phyloP scores from a whole-genome alignment of 2,888 invertebrate genomes.

The Zaprionus bogoriensis region DNA sequence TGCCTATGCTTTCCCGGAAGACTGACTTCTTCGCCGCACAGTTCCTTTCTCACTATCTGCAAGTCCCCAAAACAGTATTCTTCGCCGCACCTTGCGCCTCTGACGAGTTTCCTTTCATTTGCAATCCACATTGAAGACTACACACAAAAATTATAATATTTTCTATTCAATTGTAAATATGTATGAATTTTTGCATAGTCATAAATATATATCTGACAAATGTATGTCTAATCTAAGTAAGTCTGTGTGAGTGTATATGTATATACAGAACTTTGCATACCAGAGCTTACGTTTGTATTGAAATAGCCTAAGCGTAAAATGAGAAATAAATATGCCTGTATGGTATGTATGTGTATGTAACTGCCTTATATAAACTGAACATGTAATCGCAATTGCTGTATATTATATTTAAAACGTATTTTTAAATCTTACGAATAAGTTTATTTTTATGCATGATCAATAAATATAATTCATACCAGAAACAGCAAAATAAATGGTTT shows the following conservation, averaged over 20 bases:
- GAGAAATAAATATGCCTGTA: slow-evolving; percentile 24
- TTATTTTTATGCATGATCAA: slow-evolving; percentile 59
- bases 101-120: slow-evolving; percentile 6
- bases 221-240: slow-evolving; percentile 50
- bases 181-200: slow-evolving; percentile 70
- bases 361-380: slow-evolving; percentile 37
- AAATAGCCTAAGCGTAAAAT: slow-evolving; percentile 30
- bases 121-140: slow-evolving; percentile 45
- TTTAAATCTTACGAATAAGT: slow-evolving; percentile 43
- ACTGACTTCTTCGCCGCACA: slow-evolving; percentile 52
- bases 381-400: slow-evolving; percentile 49
- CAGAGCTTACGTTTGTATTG: slow-evolving; percentile 43
- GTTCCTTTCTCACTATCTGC: slow-evolving; percentile 36
- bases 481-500: slow-evolving; percentile 11
- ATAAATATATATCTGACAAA: slow-evolving; percentile 48
- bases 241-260: slow-evolving; percentile 62
- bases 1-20: slow-evolving; percentile 36
- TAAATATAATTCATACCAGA: slow-evolving; percentile 42
- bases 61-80: slow-evolving; percentile 58
- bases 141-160: slow-evolving; percentile 67
- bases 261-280: slow-evolving; percentile 44
- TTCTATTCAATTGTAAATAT: slow-evolving; percentile 70
- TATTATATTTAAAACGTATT: slow-evolving; percentile 55
- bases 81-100: slow-evolving; percentile 14
- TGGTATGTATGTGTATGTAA: slow-evolving; percentile 26